Base-by-base conservation (phyloP, 2,888 invertebrate genomes). In the Parnassius mnemosyne region DNA sequence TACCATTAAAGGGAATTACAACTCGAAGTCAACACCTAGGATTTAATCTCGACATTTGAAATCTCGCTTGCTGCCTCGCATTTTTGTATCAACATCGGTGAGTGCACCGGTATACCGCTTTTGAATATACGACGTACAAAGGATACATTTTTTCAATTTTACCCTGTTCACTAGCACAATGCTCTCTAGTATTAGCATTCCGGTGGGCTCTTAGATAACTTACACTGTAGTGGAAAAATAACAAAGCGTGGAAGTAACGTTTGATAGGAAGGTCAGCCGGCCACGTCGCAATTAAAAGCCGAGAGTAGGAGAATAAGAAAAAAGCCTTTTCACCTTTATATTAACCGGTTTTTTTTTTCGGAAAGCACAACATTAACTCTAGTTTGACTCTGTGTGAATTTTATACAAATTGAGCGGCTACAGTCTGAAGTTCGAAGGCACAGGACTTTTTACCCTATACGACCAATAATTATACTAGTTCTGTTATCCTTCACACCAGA, bases 111-210 rank as follows among this genome's bases (percentile, higher is more conserved):
- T 10, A 43, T 12, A 16, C 43, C 3, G 10, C 13, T 9, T 42
- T 42, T 44, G 10, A 42, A 54, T 54, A 13, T 47, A 47, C 53
- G 43, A 16, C 13, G 10, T 11, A 16, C 42, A 50, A 51, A 51
- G 50, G 42, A 16, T 50, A 20, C 10, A 20, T 50, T 47, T 56
- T 49, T 56, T 34, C 56, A 13, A 53, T 53, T 47, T 13, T 49
- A 3, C 55, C 3, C 20, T n/a, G 44, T 34, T 44, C 55, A 34
- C 34, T 25, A 20, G 50, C 49, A 57, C 57, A 57, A 51, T 57
- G 57, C 16, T 16, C 50, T 1, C 13, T 12, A 9, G 47, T 13
- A 13, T 47, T 13, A 47, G 9, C 47, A 13, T 47, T 47, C 47
- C 47, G 9, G 13, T 47, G 16, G 47, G 1, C 13, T 47, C 47